These are phyloP conservation scores for Tenthredo distinguenda DNA, from an alignment of 2,888 invertebrate species.

Conservation along the genomic window DNA sequence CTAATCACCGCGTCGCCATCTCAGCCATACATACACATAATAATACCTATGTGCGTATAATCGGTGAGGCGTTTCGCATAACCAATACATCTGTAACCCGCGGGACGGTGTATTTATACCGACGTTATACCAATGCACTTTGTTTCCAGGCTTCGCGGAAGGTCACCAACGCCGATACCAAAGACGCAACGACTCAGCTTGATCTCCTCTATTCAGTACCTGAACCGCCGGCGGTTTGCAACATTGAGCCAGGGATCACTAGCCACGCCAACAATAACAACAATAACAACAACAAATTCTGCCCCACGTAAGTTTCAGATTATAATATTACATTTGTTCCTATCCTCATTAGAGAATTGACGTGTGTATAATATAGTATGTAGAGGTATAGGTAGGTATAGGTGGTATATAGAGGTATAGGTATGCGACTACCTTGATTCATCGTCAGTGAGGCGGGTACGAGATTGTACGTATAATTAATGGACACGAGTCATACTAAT, in stretches of 20 bases:
- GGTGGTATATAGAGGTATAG: background rate
- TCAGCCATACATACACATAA: background rate
- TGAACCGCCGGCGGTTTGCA: slow-evolving; percentile 27
- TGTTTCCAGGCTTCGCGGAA: slow-evolving; percentile 38
- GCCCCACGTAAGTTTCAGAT: slow-evolving; percentile 5
- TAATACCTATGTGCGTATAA: background rate
- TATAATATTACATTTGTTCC: background rate
- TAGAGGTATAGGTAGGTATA: background rate
- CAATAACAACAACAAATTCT: background rate
- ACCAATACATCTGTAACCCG: background rate
- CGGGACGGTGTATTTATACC: background rate
- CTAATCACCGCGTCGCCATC: background rate
- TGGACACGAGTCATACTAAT: too few relatives aligned
- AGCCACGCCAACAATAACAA: background rate
- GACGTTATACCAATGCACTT: slow-evolving; percentile 3
- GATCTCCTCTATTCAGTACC: slow-evolving; percentile 33
- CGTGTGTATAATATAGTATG: background rate
- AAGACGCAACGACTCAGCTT: slow-evolving; percentile 35
- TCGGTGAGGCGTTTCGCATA: slow-evolving; percentile 5
- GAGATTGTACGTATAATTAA: too few relatives aligned
- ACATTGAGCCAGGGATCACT: background rate
- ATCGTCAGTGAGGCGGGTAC: too few relatives aligned
- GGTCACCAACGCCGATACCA: slow-evolving; percentile 26
- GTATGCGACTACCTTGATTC: too few relatives aligned
- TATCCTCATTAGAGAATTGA: background rate